Evolutionary conservation across 2,888 invertebrate genomes (phyloP), one percentile per base, ranked within the genome.

Genomic region (Mesorhabditis spiculigera): DNA sequence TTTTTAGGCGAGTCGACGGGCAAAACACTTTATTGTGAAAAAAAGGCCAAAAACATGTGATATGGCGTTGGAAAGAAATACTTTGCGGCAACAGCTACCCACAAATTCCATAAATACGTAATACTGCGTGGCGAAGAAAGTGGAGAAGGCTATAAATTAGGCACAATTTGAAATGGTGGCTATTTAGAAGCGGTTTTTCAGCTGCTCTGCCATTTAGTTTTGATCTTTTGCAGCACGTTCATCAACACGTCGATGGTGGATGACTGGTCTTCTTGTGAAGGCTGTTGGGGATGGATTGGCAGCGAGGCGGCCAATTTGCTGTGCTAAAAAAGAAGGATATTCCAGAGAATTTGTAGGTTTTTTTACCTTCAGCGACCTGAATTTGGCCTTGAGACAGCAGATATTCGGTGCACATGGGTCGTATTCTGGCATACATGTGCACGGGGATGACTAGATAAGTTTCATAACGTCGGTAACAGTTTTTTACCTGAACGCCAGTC

Each of bases 391-490:
- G 63, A 80, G 71, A 67, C 80, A 80, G 74, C 80, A 80, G 69
- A 80, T 75, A 67, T 80, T 78, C 71, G 75, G 78, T 6, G 80
- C 80, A 68, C 80, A 80, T 68, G 77, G 78, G 65, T 80, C 80
- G 74, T 80, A 80, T 62, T 80, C 76, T 13, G 80, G 80, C 66
- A 80, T 74, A 68, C 80, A 80, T 0, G 72, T 73, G 71, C 80
- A 80, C 45, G 76, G 70, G 42, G 68, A 68, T 10, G 72, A 71
- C 68, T 71, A 73, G 45, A 75, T 0, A 64, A 28, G 28, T 28
- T 28, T 28, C 3, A 28, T 28, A 28, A 3, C 28, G 28, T 28
- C 28, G 28, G 28, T 28, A 28, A 28, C 28, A 1, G 28, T 28
- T 28, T 28, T 42, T 50, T 45, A 68, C 68, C 68, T 71, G 71